phyloP scores from a whole-genome alignment of 2,888 invertebrate species.

The Volucella inanis region DNA sequence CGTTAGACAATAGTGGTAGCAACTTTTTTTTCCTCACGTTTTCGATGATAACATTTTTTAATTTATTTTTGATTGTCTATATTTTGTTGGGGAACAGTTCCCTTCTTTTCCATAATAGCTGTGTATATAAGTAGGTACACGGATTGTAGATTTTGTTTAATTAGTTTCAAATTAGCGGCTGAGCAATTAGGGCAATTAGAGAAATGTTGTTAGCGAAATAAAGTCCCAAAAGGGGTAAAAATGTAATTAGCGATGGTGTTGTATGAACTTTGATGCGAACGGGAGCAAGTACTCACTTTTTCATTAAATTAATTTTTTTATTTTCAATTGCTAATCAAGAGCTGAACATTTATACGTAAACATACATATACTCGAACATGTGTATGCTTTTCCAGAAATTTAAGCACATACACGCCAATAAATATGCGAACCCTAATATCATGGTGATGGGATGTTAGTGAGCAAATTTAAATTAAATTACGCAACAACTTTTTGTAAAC shows the following conservation, averaged over 20 bases:
- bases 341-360: no score
- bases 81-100: conserved; percentile 27
- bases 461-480: no score
- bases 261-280: background rate
- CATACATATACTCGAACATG: no score
- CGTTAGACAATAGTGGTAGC: conserved; percentile 20
- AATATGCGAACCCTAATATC: no score
- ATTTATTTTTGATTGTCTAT: conserved; percentile 60
- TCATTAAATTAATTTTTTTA: no score
- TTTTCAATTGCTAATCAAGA: no score
- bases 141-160: conserved; percentile 40
- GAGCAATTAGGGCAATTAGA: conserved; percentile 56
- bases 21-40: background rate
- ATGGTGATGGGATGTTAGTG: no score
- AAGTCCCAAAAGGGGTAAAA: conserved; percentile 9
- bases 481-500: no score
- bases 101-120: background rate
- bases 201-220: conserved; percentile 33
- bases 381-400: no score
- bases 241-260: conserved; percentile 51
- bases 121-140: background rate
- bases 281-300: no score
- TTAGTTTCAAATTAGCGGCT: conserved; percentile 54
- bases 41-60: conserved; percentile 44
- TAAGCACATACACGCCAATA: no score